phyloP scores from a whole-genome alignment of 2,797 vertebrate species.

The Myotis planiceps region DNA sequence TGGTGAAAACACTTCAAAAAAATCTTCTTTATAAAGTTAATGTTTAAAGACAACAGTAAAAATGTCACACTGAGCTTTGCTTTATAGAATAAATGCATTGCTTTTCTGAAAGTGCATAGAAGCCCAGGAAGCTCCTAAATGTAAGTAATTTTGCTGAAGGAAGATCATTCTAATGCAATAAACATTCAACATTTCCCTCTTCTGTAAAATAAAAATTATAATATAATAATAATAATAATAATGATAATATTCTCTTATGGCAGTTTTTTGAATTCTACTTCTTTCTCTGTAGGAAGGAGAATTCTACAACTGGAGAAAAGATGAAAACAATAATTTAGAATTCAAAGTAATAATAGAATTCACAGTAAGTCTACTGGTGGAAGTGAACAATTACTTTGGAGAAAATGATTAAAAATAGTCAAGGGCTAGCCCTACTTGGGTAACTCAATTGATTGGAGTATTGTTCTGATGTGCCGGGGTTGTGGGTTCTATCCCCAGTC shows the following conservation, averaged over 20 bases:
- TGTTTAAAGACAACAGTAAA: neutral
- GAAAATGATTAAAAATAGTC: neutral
- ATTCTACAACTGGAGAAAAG: neutral
- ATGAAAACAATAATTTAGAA: neutral
- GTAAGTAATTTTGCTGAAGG: neutral
- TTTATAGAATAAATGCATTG: neutral
- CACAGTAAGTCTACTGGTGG: neutral
- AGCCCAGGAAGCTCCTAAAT: neutral
- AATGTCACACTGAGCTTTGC: neutral
- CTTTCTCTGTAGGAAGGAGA: neutral
- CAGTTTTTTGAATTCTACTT: neutral
- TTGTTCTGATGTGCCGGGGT: neutral
- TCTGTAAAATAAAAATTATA: neutral
- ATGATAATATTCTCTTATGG: neutral
- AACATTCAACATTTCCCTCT: neutral
- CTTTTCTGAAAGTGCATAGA: neutral
- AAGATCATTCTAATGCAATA: neutral
- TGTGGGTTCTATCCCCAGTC: neutral
- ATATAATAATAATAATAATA: neutral
- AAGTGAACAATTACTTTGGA: neutral
- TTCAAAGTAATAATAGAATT: neutral
- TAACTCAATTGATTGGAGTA: neutral
- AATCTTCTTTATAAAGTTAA: neutral
- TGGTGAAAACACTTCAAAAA: constrained; percentile 7
- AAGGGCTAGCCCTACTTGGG: neutral